phyloP scores from a whole-genome alignment of 2,888 invertebrate genomes.

The Campoplex capitator region DNA sequence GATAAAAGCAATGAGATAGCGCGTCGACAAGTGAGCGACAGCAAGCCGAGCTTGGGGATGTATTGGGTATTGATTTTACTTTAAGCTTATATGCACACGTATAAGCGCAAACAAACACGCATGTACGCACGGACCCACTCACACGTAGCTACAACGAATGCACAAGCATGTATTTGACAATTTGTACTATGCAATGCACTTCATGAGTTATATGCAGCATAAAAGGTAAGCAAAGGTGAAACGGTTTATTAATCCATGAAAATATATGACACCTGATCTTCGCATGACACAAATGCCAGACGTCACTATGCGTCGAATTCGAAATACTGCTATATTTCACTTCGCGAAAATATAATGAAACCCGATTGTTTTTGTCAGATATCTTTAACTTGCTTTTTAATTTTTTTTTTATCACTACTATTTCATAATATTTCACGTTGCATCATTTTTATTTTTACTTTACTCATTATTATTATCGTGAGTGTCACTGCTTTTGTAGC shows the following conservation, averaged over 20 bases:
- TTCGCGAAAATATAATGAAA: slow-evolving; percentile 25
- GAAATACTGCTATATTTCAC: slow-evolving; percentile 13
- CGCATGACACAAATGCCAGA: not conserved
- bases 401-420: not conserved
- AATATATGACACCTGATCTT: slow-evolving; percentile 47
- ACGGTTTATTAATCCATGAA: slow-evolving; percentile 76
- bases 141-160: slow-evolving; percentile 5
- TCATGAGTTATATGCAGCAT: slow-evolving; percentile 14
- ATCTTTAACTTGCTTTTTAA: not conserved
- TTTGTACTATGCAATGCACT: slow-evolving; percentile 21
- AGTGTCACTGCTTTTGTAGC: not conserved
- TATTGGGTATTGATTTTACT: slow-evolving; percentile 82
- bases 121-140: not conserved
- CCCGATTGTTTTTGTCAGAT: not conserved
- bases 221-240: slow-evolving; percentile 42
- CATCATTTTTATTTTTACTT: not conserved
- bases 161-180: slow-evolving; percentile 19
- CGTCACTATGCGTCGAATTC: slow-evolving; percentile 10
- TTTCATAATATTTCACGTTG: not conserved
- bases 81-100: slow-evolving; percentile 45
- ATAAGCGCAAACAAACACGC: not conserved
- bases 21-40: slow-evolving; percentile 73
- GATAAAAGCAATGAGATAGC: slow-evolving; percentile 79
- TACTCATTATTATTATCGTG: not conserved
- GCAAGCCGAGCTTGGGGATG: slow-evolving; percentile 76